Evolutionary conservation across 2,113 vertebrate genomes (phyloP).

Genomic region (Entelurus aequoreus): DNA sequence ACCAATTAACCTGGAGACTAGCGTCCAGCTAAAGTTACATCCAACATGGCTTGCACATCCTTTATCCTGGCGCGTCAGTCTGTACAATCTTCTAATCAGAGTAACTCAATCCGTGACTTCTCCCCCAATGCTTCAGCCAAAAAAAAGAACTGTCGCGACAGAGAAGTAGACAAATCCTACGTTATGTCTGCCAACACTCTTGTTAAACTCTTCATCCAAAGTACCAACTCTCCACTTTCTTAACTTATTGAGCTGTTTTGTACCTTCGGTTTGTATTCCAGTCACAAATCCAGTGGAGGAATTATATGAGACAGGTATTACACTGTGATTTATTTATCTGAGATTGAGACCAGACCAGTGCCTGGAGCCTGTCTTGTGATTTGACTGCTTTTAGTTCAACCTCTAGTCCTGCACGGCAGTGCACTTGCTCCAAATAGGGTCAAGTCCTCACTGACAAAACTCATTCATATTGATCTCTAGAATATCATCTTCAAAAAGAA

Average conservation of each 20-base stretch:
- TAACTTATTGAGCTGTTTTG: slow-evolving; percentile 29
- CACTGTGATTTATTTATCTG: slow-evolving; percentile 56
- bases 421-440: slow-evolving; percentile 39
- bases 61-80: slow-evolving; percentile 48
- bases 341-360: slow-evolving; percentile 58
- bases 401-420: slow-evolving; percentile 22
- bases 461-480: slow-evolving; percentile 53
- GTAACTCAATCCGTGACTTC: slow-evolving; percentile 58
- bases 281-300: slow-evolving; percentile 47
- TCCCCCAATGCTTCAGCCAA: slow-evolving; percentile 24
- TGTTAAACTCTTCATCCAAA: slow-evolving; percentile 24
- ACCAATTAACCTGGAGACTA: slow-evolving; percentile 65
- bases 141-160: slow-evolving; percentile 33
- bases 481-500: slow-evolving; percentile 56
- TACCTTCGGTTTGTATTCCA: slow-evolving; percentile 38
- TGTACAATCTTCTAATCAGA: slow-evolving; percentile 63
- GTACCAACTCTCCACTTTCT: slow-evolving; percentile 8
- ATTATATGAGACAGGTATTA: slow-evolving; percentile 60
- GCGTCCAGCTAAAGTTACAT: slow-evolving; percentile 56
- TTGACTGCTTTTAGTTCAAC: slow-evolving; percentile 39
- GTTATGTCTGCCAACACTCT: slow-evolving; percentile 40
- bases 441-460: slow-evolving; percentile 31
- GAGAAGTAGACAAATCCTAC: slow-evolving; percentile 40
- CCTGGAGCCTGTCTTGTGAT: slow-evolving; percentile 44
- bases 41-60: slow-evolving; percentile 34